Evolutionary conservation across 2,113 vertebrate species (phyloP), one percentile per base, ranked within the genome.

Genomic region (Hystrix cristata): DNA sequence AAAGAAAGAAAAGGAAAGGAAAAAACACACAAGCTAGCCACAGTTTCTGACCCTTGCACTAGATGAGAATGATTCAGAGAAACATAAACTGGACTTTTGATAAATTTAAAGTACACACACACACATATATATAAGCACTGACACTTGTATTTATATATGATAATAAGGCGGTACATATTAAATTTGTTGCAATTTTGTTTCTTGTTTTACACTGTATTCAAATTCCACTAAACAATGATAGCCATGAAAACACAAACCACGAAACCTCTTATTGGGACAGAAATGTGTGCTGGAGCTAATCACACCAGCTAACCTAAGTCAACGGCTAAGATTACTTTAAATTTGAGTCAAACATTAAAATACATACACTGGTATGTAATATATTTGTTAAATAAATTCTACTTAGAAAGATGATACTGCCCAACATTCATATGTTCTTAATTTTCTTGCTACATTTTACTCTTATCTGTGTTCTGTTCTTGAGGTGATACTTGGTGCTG

Each of bases 261-360:
- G 16, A 48, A 83, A 69, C 19, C 3, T 78, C 57, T 55, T 38
- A 43, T 18, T n/a, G 46, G 7, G 21, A 55, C 29, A 84, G 27
- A 29, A 67, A 62, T 65, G 48, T 87, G 55, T 64, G 3, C 18
- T 90, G 18, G 31, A 83, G 16, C n/a, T 48, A 64, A 21, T 80
- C 4, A 81, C 7, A 92, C 21, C 9, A 62, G 51, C 34, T 95
- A 76, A 60, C 23, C 7, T 12, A 27, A 76, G 25, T 38, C 34
- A 27, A 1, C 16, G 86, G 9, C 57, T 81, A 74, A 90, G 90
- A 78, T 34, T 55, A 57, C 38, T 62, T n/a, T 38, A 38, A 78
- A 43, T 86, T 92, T 90, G 23, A 90, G 59, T 7, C 65, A 53
- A 84, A 94, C 31, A 67, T 82, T 87, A 53, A 96, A 93, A 90